Evolutionary conservation across 1,140 invertebrate genomes (phyloP).

Genomic region (Aphelenchoides besseyi): DNA sequence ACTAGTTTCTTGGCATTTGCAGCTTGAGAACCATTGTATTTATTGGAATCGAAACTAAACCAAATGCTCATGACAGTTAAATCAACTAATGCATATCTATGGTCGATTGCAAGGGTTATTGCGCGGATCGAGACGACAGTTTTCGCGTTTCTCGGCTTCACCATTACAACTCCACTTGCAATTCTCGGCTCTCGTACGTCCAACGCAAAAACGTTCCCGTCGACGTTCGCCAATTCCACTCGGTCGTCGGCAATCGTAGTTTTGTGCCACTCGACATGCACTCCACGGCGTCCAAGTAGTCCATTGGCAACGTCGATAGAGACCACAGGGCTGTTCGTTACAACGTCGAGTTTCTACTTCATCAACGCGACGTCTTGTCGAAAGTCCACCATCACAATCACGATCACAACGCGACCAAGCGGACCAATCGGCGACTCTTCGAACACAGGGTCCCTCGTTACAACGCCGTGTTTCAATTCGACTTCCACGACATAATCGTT

Average conservation of each 20-base stretch:
- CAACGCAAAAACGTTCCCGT: background rate
- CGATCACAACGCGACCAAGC: background rate
- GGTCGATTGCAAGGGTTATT: background rate
- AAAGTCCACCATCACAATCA: background rate
- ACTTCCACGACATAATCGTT: background rate
- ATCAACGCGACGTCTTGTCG: background rate
- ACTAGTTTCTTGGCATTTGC: no score
- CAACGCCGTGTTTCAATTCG: background rate
- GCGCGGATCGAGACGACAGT: background rate
- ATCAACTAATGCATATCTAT: no score
- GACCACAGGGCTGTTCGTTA: background rate
- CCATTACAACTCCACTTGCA: background rate
- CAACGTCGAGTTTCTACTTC: background rate
- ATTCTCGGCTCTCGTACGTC: background rate
- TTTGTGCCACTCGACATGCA: background rate
- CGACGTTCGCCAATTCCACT: background rate
- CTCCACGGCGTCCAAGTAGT: constrained; percentile 1
- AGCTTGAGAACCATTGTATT: no score
- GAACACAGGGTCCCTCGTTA: constrained; percentile 2
- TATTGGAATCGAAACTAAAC: no score
- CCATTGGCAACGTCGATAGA: background rate
- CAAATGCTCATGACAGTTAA: no score
- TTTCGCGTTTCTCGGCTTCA: background rate
- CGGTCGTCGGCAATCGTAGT: background rate
- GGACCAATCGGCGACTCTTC: background rate